Base-by-base conservation (phyloP, 2,888 invertebrate genomes). In the Drosophila paucipuncta region DNA sequence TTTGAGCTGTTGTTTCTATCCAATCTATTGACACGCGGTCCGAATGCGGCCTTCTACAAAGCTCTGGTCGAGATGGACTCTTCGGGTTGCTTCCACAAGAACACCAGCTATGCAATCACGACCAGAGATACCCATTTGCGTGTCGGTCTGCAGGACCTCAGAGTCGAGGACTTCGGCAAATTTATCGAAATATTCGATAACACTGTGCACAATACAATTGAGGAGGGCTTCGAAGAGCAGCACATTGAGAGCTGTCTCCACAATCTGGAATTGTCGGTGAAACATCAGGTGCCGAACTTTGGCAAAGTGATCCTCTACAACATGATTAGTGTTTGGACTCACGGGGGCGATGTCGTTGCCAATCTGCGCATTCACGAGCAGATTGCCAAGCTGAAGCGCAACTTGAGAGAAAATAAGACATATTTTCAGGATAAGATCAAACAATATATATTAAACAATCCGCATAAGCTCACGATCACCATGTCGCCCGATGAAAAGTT, bases 41-140 rank as follows among this genome's bases (percentile, higher is more conserved):
- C 98, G 0, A 98, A 97, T 91, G 96, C 98, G 0, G 96, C 97
- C 0, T 98, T 99, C 93, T 99, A 98, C 92, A 97, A 97, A 91
- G 95, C 96, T 73, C 94, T 99, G 37, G 96, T 99, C 25, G 98
- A 98, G 91, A 96, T 97, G 1, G 97, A 97, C 85, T 96, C 98
- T 82, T 98, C 98, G 0, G 97, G 97, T 33, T 97, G 98, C 13
- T 98, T 97, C 91, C 96, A 97, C 63, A 96, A 97, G 0, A 95
- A 95, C 16, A 97, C 97, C 0, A 98, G 97, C 18, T 97, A 95
- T 91, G 97, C 13, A 6, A 35, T 31, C 6, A 52, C 41, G 97
- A 90, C 94, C 95, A 43, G 96, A 91, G 98, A 98, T 85, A 96
- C 97, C 0, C 94, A 96, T 61, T 98, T 99, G 92, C 95, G 96